Evolutionary conservation across 2,888 invertebrate species (phyloP).

Genomic region (Macrophya alboannulata): DNA sequence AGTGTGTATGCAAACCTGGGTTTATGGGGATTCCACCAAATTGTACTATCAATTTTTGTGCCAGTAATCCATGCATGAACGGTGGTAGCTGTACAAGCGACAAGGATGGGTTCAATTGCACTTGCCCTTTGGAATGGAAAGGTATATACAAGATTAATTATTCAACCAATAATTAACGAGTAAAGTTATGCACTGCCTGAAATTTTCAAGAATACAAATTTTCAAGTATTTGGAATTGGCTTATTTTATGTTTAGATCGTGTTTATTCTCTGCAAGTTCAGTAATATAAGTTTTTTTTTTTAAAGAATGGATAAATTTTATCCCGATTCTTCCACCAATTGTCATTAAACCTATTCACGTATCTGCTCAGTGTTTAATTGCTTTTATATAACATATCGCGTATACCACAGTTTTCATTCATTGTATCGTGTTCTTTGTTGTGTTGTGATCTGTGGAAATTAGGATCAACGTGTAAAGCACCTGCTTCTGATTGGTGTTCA

Average conservation of each 20-base stretch:
- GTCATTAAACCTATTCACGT: not conserved
- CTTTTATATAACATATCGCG: slow-evolving; percentile 42
- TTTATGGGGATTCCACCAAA: slow-evolving; percentile 79
- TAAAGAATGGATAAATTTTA: not conserved
- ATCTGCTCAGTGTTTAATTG: not conserved
- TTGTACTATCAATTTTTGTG: slow-evolving; percentile 83
- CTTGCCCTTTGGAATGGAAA: slow-evolving; percentile 87
- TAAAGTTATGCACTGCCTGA: slow-evolving; percentile 55
- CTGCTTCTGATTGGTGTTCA: slow-evolving; percentile 73
- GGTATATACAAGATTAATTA: slow-evolving; percentile 80
- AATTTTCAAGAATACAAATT: slow-evolving; percentile 1
- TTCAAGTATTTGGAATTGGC: not conserved
- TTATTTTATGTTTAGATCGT: not conserved
- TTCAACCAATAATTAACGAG: not conserved
- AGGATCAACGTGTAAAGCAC: slow-evolving; percentile 71
- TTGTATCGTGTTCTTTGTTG: slow-evolving; percentile 61
- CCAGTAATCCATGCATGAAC: slow-evolving; percentile 88
- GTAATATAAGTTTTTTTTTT: slow-evolving; percentile 19
- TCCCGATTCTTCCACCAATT: not conserved
- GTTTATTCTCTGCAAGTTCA: no score
- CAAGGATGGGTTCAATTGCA: slow-evolving; percentile 85
- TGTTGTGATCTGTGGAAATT: slow-evolving; percentile 57
- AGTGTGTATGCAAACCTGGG: slow-evolving; percentile 86
- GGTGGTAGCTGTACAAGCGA: slow-evolving; percentile 87
- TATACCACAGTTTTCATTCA: slow-evolving; percentile 31